phyloP scores from a whole-genome alignment of 2,113 vertebrate species.

The Lophochroa leadbeateri region DNA sequence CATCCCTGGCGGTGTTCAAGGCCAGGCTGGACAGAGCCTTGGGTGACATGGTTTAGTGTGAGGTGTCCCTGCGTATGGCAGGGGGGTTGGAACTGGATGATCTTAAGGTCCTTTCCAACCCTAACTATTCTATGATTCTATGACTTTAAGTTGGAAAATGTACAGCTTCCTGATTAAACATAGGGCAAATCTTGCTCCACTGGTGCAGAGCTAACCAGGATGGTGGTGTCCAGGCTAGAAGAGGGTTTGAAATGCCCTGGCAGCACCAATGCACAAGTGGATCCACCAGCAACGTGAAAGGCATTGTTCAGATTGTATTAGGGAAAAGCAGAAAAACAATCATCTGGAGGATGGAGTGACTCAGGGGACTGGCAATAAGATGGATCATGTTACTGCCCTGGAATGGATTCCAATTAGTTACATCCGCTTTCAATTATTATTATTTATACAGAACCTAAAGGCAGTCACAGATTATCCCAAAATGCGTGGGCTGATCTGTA shows the following conservation, averaged over 20 bases:
- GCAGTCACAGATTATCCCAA: constrained; percentile 12
- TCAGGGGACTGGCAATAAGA: constrained; percentile 24
- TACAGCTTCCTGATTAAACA: not conserved
- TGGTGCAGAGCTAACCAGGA: not conserved
- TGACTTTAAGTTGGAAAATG: not conserved
- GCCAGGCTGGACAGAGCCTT: too few relatives aligned
- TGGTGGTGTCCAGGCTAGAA: not conserved
- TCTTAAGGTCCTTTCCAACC: too few relatives aligned
- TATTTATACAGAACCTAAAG: constrained; percentile 39
- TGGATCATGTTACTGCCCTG: not conserved
- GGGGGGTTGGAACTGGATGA: too few relatives aligned
- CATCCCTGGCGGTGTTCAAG: too few relatives aligned
- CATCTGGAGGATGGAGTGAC: not conserved
- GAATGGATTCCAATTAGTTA: constrained; percentile 33
- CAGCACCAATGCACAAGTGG: fast-evolving
- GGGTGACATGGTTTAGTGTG: too few relatives aligned
- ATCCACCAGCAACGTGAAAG: not conserved
- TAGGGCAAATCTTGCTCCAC: not conserved
- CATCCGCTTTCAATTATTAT: constrained; percentile 34
- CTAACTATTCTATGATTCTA: too few relatives aligned
- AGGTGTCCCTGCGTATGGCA: too few relatives aligned
- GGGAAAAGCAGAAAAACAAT: constrained; percentile 21
- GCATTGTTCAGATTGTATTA: not conserved
- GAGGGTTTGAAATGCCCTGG: not conserved
- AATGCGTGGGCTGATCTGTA: not conserved